Evolutionary conservation across 2,888 invertebrate species (phyloP).

Genomic region (Cosmia pyralina): DNA sequence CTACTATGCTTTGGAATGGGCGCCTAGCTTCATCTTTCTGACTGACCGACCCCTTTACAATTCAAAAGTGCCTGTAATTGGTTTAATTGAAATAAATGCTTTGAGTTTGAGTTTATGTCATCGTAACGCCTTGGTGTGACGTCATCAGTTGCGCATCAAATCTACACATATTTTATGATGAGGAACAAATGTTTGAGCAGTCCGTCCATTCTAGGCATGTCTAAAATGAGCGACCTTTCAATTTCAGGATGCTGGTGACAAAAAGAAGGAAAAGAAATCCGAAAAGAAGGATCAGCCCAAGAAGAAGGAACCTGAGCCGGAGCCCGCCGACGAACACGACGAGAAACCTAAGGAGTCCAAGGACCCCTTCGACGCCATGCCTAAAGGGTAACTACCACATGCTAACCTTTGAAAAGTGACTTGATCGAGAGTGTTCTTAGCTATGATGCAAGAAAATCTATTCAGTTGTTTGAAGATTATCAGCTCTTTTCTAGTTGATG

Average conservation of each 20-base stretch:
- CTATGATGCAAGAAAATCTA: no score
- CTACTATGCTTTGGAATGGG: no score
- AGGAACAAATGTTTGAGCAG: no score
- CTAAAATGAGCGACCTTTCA: neutral
- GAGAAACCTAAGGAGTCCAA: slow-evolving; percentile 95
- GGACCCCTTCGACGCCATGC: slow-evolving; percentile 97
- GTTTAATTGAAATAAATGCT: no score
- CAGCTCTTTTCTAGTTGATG: no score
- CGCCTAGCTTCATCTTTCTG: no score
- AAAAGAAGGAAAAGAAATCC: slow-evolving; percentile 85
- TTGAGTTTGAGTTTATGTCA: no score
- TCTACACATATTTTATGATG: neutral
- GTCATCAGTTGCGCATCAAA: neutral
- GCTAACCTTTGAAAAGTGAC: neutral
- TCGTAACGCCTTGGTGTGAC: neutral
- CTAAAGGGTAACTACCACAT: slow-evolving; percentile 94
- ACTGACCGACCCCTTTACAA: no score
- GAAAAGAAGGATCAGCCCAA: slow-evolving; percentile 84
- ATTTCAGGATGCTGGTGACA: slow-evolving; percentile 70
- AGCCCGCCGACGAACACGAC: slow-evolving; percentile 91
- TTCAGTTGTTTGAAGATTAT: no score
- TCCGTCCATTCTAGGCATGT: neutral
- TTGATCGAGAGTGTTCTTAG: no score
- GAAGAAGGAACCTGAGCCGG: slow-evolving; percentile 83
- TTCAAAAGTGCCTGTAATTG: no score